Conservation (phyloP, 2,888 invertebrate genomes). For the Celastrina argiolus region DNA sequence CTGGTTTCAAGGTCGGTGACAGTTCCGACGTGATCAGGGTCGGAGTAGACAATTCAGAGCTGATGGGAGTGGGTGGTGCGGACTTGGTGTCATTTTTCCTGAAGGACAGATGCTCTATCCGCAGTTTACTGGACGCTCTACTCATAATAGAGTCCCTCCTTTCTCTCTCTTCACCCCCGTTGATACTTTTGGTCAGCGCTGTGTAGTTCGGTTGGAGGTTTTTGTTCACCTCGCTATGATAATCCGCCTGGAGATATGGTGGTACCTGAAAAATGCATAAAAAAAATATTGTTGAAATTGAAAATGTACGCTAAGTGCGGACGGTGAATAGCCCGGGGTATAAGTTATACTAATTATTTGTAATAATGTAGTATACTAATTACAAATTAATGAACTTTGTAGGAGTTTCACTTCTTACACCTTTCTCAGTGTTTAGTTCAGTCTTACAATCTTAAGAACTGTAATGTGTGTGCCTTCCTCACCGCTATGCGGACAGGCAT, state of each 20-base stretch:
- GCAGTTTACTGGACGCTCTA: constrained; percentile 63
- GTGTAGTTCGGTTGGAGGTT: constrained; percentile 69
- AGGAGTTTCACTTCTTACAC: too few species aligned
- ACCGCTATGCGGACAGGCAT: too few species aligned
- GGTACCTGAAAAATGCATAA: constrained; percentile 77
- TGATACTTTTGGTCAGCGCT: constrained; percentile 60
- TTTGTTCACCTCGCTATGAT: constrained; percentile 70
- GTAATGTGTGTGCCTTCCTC: too few species aligned
- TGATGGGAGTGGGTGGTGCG: constrained; percentile 55
- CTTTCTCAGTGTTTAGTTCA: too few species aligned
- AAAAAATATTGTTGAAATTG: too few species aligned
- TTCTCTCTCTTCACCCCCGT: constrained; percentile 60
- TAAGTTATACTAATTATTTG: too few species aligned
- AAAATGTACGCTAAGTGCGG: too few species aligned
- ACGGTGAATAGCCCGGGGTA: too few species aligned
- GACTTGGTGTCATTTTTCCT: constrained; percentile 55
- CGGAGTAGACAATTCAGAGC: constrained; percentile 45
- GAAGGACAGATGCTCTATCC: constrained; percentile 68
- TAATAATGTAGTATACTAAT: too few species aligned
- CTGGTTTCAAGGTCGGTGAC: constrained; percentile 44
- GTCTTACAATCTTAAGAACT: too few species aligned
- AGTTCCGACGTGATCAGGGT: constrained; percentile 36
- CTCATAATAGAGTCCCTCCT: constrained; percentile 69
- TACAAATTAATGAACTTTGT: too few species aligned
- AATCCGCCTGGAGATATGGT: constrained; percentile 85